Evolutionary conservation across 2,888 invertebrate species (phyloP).

Genomic region (Lithophane leautieri): DNA sequence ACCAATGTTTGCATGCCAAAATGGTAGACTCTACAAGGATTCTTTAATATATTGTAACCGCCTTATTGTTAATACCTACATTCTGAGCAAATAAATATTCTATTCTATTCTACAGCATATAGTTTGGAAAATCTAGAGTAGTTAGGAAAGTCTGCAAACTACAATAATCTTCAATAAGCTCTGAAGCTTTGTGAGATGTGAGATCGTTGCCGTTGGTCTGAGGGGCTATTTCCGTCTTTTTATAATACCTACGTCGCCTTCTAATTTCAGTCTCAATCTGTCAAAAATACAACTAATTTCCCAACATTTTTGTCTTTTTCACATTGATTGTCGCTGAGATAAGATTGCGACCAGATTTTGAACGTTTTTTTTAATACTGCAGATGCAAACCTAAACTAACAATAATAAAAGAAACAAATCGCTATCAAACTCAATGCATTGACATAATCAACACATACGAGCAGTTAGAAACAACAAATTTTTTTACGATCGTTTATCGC

Average conservation of each 20-base stretch:
- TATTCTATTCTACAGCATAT: too few relatives aligned
- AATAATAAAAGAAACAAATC: background rate
- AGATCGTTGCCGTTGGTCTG: background rate
- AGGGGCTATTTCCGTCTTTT: background rate
- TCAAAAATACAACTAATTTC: background rate
- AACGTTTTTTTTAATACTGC: background rate
- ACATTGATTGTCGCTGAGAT: background rate
- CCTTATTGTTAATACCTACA: too few relatives aligned
- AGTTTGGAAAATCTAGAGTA: background rate
- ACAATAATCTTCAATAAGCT: background rate
- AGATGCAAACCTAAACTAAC: background rate
- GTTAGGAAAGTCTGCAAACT: background rate
- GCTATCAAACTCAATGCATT: background rate
- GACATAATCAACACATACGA: background rate
- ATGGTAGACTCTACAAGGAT: too few relatives aligned
- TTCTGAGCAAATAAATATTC: too few relatives aligned
- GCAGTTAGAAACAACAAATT: background rate
- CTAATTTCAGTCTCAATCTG: background rate
- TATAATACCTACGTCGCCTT: background rate
- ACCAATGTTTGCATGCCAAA: too few relatives aligned
- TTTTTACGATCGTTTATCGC: slow-evolving; percentile 5
- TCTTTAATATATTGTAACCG: too few relatives aligned
- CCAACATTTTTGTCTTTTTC: background rate
- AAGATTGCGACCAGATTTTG: background rate
- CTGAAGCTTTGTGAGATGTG: background rate